Percentiles rank a stretch among this genome's conserved stretches.
These are phyloP conservation scores for Allophyes oxyacanthae DNA, from an alignment of 2,888 invertebrate species.

Conservation along the genomic window DNA sequence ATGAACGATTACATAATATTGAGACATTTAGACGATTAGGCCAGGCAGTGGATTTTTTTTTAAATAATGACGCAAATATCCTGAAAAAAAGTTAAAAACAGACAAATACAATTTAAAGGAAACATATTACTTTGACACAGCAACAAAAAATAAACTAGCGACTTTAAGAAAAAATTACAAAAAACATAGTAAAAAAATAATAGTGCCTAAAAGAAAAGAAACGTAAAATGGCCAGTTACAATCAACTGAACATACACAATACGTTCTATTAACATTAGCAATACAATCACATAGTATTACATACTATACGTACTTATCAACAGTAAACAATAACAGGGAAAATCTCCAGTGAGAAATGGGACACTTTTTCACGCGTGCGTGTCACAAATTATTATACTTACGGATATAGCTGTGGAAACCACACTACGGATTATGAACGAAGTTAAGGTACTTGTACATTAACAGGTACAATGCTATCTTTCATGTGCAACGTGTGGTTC, in stretches of 20 bases:
- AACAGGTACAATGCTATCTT: background rate
- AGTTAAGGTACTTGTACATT: conserved; percentile 4
- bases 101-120: too few species aligned
- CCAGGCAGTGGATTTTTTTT: too few species aligned
- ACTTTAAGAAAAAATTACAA: too few species aligned
- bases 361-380: conserved; percentile 70
- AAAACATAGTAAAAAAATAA: too few species aligned
- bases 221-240: conserved; percentile 29
- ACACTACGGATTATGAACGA: conserved; percentile 22
- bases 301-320: conserved; percentile 32
- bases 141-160: too few species aligned
- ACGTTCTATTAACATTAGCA: conserved; percentile 42
- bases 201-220: too few species aligned
- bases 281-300: conserved; percentile 48
- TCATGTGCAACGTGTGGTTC: too few species aligned
- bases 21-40: too few species aligned
- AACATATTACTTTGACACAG: too few species aligned
- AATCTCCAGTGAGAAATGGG: conserved; percentile 78
- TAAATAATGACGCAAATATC: too few species aligned
- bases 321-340: conserved; percentile 79
- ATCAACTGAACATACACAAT: conserved; percentile 33
- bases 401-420: conserved; percentile 46
- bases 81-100: too few species aligned
- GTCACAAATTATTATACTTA: conserved; percentile 34
- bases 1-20: too few species aligned